Base-by-base conservation (phyloP, 2,888 invertebrate genomes). In the Xiphydria camelus region DNA sequence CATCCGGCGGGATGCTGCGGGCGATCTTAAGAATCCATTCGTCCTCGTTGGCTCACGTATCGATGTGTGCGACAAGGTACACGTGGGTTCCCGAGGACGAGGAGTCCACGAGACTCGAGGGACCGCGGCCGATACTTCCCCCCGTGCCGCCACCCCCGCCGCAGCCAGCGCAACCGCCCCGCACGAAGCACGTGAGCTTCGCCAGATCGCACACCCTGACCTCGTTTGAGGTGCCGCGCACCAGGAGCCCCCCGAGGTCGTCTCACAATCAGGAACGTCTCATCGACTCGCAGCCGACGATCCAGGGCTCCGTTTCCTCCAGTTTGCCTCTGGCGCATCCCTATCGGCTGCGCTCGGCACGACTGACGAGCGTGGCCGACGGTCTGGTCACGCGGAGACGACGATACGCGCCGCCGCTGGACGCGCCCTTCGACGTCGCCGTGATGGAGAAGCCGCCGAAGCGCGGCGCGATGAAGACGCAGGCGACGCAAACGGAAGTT, bases 151-250 rank as follows among this genome's bases (percentile, higher is more conserved):
- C 63, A 15, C 82, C 82, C 68, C 80, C 81, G 66, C 80, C 73
- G 43, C 77, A 73, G 34, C 73, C 83, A 61, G 81, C 84, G 59
- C 82, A 85, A 62, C 82, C 84, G 50, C 83, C 85, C 58, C 89
- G 90, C 73, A 85, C 88, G 53, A 94, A 94, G 73, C 94, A 94
- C 73, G 94, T 94, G 22, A 92, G 91, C 62, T 94, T 94, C 68
- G 91, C 92, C 34, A 83, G 92, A 45, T 92, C 92, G 3, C 90
- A 92, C 70, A 92, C 92, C 0, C 76, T 91, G 56, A 89, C 91
- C 19, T 91, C 91, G 4, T 91, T 91, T 66, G 91, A 91, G 61
- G 59, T 68, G 38, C 75, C 79, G 49, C 79, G 64, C 57, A 78
- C 55, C 68, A 78, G 60, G 66, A 77, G 77, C 78, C 67, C 56